These are phyloP conservation scores for Marcusenius ussheri DNA, from an alignment of 2,113 vertebrate genomes.

Conservation along the genomic window DNA sequence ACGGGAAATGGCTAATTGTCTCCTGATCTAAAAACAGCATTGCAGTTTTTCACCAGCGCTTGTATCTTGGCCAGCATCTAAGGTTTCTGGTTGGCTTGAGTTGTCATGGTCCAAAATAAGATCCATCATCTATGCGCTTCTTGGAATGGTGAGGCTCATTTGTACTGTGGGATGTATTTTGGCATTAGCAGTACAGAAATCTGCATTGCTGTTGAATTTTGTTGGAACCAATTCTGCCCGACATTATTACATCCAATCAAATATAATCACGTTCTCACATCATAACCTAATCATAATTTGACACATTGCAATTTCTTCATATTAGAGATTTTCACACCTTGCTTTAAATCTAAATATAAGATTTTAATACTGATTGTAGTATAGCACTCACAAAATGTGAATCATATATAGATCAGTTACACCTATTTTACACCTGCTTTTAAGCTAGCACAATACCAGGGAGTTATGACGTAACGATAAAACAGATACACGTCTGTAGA, in stretches of 20 bases:
- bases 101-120: background rate
- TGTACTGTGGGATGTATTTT: background rate
- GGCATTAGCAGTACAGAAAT: background rate
- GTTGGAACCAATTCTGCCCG: background rate
- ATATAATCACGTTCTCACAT: background rate
- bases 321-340: background rate
- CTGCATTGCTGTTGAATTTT: background rate
- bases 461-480: background rate
- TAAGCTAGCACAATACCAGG: background rate
- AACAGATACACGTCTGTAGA: background rate
- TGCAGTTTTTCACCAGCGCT: background rate
- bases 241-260: background rate
- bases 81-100: background rate
- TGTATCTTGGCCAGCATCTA: background rate
- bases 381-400: background rate
- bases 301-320: background rate
- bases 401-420: background rate
- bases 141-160: background rate
- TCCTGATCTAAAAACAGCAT: background rate
- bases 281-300: background rate
- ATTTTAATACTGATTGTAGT: background rate
- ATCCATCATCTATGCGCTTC: background rate
- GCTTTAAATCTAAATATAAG: background rate
- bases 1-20: background rate
- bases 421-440: background rate